Percentiles rank a stretch among this genome's conserved stretches.
These are phyloP conservation scores for Choreutis nemorana DNA, from an alignment of 2,888 invertebrate species.

Conservation along the genomic window DNA sequence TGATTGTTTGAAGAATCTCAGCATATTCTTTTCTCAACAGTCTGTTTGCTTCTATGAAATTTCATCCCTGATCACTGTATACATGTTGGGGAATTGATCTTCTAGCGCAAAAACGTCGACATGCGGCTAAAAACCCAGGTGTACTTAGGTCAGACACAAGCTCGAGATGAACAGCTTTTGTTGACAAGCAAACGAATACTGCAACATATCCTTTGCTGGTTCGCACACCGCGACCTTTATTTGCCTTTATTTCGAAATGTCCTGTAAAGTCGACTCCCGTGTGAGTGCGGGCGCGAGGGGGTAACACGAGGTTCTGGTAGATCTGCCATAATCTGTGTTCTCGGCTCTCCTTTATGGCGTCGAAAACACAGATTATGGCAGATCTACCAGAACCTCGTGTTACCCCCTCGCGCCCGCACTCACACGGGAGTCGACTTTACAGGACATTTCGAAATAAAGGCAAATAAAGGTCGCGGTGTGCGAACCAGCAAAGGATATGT, in stretches of 20 bases:
- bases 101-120: conserved; percentile 14
- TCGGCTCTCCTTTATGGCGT: no score
- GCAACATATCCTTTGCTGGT: conserved; percentile 7
- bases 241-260: conserved; percentile 5
- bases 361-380: conserved; percentile 3
- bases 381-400: not conserved
- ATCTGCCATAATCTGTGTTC: conserved; percentile 4
- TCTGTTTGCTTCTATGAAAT: conserved; percentile 13
- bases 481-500: conserved; percentile 7
- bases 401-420: conserved; percentile 5
- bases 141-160: conserved; percentile 16
- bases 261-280: conserved; percentile 14
- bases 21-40: conserved; percentile 4
- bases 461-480: conserved; percentile 1
- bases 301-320: not conserved
- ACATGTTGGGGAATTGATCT: conserved; percentile 14
- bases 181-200: conserved; percentile 10
- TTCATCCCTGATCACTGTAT: conserved; percentile 16
- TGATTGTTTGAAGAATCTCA: conserved; percentile 3
- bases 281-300: conserved; percentile 6
- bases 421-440: conserved; percentile 13
- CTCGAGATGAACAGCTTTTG: conserved; percentile 15
- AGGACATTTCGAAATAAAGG: conserved; percentile 7
- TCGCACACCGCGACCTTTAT: conserved; percentile 2
- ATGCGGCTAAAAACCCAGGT: conserved; percentile 15